phyloP scores from a whole-genome alignment of 2,888 invertebrate genomes.

The Cetonia aurata region DNA sequence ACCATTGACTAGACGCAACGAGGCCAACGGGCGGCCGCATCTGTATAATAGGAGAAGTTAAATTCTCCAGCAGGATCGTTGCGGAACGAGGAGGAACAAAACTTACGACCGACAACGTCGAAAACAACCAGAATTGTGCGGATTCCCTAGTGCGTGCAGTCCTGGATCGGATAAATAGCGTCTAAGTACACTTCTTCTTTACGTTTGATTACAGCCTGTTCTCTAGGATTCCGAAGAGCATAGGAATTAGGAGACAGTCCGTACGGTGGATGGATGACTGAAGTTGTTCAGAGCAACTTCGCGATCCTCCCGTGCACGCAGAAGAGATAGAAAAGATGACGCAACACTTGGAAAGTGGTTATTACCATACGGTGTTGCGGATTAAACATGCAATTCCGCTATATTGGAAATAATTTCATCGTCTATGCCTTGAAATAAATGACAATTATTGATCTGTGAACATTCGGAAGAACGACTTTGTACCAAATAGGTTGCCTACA shows the following conservation, averaged over 20 bases:
- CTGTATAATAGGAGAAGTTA: conserved; percentile 19
- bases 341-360: no score
- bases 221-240: conserved; percentile 1
- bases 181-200: conserved; percentile 31
- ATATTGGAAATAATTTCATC: no score
- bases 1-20: conserved; percentile 1
- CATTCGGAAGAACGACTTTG: no score
- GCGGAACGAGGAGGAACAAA: conserved; percentile 10
- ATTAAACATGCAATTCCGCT: no score
- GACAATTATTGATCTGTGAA: no score
- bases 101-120: conserved; percentile 3
- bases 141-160: conserved; percentile 27
- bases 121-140: conserved; percentile 8
- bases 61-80: conserved; percentile 2
- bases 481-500: no score
- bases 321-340: no score
- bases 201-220: conserved; percentile 27
- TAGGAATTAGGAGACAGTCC: not conserved
- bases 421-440: no score
- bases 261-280: not conserved
- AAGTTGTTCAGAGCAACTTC: no score
- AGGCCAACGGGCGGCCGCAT: not conserved
- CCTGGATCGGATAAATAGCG: conserved; percentile 18
- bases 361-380: no score
- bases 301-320: no score